Conservation (phyloP, 2,888 invertebrate species). For the Syrista parreyssii region DNA sequence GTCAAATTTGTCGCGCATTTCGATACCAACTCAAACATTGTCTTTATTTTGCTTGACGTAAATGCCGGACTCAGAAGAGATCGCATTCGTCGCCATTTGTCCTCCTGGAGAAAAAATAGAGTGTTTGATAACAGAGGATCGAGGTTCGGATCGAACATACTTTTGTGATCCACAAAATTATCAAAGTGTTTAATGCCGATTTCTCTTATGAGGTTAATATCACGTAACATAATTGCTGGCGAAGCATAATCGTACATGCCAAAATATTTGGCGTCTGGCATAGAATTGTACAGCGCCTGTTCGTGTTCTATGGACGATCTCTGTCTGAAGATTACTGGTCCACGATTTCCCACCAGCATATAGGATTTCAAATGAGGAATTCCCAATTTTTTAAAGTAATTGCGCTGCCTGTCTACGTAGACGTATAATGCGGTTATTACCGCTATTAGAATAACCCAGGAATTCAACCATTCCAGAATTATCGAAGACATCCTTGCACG, state of each 20-base stretch:
- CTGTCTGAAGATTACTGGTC: conserved; percentile 20
- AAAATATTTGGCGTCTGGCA: conserved; percentile 42
- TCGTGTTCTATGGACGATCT: conserved; percentile 25
- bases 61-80: conserved; percentile 69
- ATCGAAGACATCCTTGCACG: too few species aligned
- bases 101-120: conserved; percentile 51
- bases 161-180: conserved; percentile 36
- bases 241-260: conserved; percentile 40
- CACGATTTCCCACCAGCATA: conserved; percentile 40
- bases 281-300: conserved; percentile 28
- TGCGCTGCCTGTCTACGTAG: background rate
- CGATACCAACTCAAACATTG: conserved; percentile 68
- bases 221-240: conserved; percentile 40
- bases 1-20: conserved; percentile 50
- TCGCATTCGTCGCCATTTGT: conserved; percentile 69
- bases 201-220: conserved; percentile 42
- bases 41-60: conserved; percentile 70
- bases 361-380: conserved; percentile 31
- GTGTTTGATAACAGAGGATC: conserved; percentile 44
- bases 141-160: conserved; percentile 28
- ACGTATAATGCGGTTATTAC: too few species aligned
- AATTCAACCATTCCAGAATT: too few species aligned
- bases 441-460: too few species aligned
- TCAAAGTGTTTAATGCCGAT: conserved; percentile 45
- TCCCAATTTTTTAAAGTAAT: conserved; percentile 26